Base-by-base conservation (phyloP, 2,888 invertebrate genomes). In the Drosophila tripunctata region DNA sequence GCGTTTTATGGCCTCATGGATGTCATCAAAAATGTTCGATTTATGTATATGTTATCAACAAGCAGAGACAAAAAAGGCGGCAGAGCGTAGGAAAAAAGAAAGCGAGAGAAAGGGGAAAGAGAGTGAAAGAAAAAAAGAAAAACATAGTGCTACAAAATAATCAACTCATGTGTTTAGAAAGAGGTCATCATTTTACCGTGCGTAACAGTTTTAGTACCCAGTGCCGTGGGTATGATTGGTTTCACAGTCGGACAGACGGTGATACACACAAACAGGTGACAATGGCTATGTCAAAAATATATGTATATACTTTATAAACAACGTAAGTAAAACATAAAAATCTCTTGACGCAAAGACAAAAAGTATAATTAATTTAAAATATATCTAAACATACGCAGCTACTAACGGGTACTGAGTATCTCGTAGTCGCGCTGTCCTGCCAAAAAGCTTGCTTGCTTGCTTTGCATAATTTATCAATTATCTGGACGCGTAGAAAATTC, bases 381-480 rank as follows among this genome's bases (percentile, higher is more conserved):
- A 24, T 6, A 6, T 7, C 1, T 7, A 8, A 8, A 24, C 8
- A 24, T 1, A 8, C n/a, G n/a, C n/a, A n/a, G n/a, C n/a, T n/a
- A n/a, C n/a, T n/a, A n/a, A n/a, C n/a, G n/a, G n/a, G n/a, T n/a
- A n/a, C n/a, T n/a, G 24, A 8, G 24, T 8, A 24, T 24, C 24
- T 24, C 8, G 2, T 24, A 24, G 24, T 24, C 24, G 7, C 1
- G 8, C 24, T 8, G 24, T 0, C 8, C n/a, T n/a, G n/a, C n/a
- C n/a, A n/a, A n/a, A 4, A 8, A 1, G 8, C 24, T 5, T 24
- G 6, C 0, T 24, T 10, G 0, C 27, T 8, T 27, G 27, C 3
- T 27, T 60, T 62, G 66, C 76, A 74, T 75, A 75, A 75, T 74
- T 74, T 75, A 67, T 74, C 60, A 75, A 60, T 71, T 71, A 62